These are phyloP conservation scores for Bradypus variegatus DNA, from an alignment of 2,797 vertebrate genomes.

Conservation along the genomic window DNA sequence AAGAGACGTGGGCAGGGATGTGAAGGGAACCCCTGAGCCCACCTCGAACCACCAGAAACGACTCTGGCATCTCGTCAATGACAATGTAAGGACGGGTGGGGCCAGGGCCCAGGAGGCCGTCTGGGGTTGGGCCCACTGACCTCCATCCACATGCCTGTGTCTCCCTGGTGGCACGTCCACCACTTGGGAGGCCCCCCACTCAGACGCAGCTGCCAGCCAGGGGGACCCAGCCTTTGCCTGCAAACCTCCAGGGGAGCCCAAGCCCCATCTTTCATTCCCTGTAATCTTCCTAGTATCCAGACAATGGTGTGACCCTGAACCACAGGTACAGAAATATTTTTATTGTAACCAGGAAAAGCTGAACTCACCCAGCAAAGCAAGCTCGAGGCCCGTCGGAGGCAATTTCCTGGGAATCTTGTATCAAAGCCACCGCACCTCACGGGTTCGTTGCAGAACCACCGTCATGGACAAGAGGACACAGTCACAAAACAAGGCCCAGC, in stretches of 20 bases:
- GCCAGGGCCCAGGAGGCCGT: fast-evolving
- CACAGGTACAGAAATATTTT: background rate
- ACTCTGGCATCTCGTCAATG: background rate
- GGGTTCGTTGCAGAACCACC: background rate
- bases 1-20: background rate
- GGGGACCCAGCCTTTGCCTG: no score
- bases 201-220: background rate
- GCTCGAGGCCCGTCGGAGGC: no score
- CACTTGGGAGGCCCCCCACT: background rate
- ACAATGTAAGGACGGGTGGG: no score
- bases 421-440: background rate
- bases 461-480: background rate
- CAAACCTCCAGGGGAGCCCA: background rate
- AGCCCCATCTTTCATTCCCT: background rate
- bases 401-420: background rate
- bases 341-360: background rate
- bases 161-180: background rate
- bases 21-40: background rate
- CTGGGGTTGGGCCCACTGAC: no score
- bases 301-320: background rate
- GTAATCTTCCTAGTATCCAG: fast-evolving
- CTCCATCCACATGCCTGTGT: background rate
- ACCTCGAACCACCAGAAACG: background rate
- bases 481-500: background rate
- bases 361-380: slow-evolving; percentile 36